A percentile compares a stretch with the other conserved stretches of the same genome.
Evolutionary conservation across 1,140 invertebrate genomes (phyloP).

Genomic region (Orius laevigatus): DNA sequence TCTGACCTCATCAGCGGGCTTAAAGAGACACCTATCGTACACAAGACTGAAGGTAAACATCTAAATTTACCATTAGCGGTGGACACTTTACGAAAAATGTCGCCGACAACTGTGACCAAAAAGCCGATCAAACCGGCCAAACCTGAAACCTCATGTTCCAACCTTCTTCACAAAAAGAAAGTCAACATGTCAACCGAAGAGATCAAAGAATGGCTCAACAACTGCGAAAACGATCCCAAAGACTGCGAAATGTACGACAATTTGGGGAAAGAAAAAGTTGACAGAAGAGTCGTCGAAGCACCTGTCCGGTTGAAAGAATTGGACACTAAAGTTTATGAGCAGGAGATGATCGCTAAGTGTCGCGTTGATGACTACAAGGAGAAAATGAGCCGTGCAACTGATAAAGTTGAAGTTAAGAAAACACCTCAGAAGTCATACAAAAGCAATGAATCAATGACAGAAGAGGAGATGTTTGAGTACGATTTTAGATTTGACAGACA

Average conservation of each 20-base stretch:
- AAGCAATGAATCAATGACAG: slow-evolving; percentile 13
- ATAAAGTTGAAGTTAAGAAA: slow-evolving; percentile 14
- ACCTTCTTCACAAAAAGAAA: slow-evolving; percentile 35
- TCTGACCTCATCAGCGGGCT: slow-evolving; percentile 11
- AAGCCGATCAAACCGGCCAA: slow-evolving; percentile 7
- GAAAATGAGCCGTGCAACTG: slow-evolving; percentile 7
- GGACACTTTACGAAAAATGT: slow-evolving; percentile 19
- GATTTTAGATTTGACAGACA: slow-evolving; percentile 17
- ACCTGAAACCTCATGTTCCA: too few species aligned
- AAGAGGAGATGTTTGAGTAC: slow-evolving; percentile 17
- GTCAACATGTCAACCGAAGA: slow-evolving; percentile 55
- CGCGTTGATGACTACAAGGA: slow-evolving; percentile 19
- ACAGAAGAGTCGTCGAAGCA: slow-evolving; percentile 15
- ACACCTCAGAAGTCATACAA: slow-evolving; percentile 9
- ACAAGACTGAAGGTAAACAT: slow-evolving; percentile 19
- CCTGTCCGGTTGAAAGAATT: slow-evolving; percentile 18
- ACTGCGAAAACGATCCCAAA: slow-evolving; percentile 27
- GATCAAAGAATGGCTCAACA: slow-evolving; percentile 52
- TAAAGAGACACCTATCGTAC: neutral
- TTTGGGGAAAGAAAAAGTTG: slow-evolving; percentile 7
- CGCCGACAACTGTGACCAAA: slow-evolving; percentile 14
- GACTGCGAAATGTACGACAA: slow-evolving; percentile 20
- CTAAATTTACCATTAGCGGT: slow-evolving; percentile 19
- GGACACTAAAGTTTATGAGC: slow-evolving; percentile 11
- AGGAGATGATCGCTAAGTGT: slow-evolving; percentile 18